phyloP scores from a whole-genome alignment of 2,113 vertebrate genomes.

The Lepus americanus region DNA sequence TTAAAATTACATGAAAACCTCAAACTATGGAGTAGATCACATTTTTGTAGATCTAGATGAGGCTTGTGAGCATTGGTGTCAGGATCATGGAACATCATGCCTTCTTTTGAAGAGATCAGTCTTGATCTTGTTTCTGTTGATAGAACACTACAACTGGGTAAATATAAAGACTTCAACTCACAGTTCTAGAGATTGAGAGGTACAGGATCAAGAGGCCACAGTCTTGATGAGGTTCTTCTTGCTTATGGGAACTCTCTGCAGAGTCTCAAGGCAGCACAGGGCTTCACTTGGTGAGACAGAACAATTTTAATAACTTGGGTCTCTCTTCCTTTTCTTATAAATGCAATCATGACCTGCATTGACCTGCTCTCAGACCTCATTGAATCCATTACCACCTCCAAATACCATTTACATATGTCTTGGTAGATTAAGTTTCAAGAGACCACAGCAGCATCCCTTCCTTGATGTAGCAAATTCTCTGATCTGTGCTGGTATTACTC shows the following conservation, averaged over 20 bases:
- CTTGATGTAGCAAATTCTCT: neutral
- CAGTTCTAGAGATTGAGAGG: neutral
- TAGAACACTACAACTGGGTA: neutral
- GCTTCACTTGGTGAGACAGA: neutral
- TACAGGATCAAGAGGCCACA: neutral
- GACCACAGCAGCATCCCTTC: neutral
- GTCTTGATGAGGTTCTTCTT: neutral
- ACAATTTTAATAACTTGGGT: neutral
- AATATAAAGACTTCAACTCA: neutral
- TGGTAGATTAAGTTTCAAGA: neutral
- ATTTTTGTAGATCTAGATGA: neutral
- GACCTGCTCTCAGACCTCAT: neutral
- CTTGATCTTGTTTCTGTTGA: neutral
- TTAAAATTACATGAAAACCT: constrained; percentile 22
- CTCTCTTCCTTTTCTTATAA: neutral
- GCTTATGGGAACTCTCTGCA: neutral
- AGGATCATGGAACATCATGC: neutral
- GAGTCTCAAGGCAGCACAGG: neutral
- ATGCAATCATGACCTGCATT: neutral
- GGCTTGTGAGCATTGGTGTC: too few species aligned
- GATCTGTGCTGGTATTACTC: neutral
- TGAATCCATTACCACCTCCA: neutral
- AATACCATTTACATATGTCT: neutral
- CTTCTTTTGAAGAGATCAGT: neutral
- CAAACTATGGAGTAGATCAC: neutral